Evolutionary conservation across 2,888 invertebrate species (phyloP).

Genomic region (Nemoura dubitans): DNA sequence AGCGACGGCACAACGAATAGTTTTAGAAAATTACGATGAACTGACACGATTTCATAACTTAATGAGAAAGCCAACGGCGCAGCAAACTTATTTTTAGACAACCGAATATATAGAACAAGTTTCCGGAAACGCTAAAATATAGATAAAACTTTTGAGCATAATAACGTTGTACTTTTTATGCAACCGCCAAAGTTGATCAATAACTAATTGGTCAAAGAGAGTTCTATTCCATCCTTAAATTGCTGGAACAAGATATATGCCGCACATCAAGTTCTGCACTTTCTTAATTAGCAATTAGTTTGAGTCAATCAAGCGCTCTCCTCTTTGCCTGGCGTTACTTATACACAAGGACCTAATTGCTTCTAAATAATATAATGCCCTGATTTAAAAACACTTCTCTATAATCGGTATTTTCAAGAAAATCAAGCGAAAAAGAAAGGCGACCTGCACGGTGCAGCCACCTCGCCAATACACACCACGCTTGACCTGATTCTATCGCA

Average conservation of each 20-base stretch:
- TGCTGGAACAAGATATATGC: not conserved
- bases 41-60: conserved; percentile 12
- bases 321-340: not conserved
- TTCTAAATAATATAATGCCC: not conserved
- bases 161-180: not conserved
- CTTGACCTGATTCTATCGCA: conserved; percentile 31
- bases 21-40: conserved; percentile 4
- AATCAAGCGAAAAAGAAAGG: not conserved
- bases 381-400: not conserved
- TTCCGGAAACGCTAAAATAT: conserved; percentile 7
- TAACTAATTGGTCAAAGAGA: conserved; percentile 2
- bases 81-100: conserved; percentile 5
- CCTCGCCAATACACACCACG: not conserved
- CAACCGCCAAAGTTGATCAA: not conserved
- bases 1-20: not conserved
- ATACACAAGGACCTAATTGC: not conserved
- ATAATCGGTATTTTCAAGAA: not conserved
- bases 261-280: not conserved
- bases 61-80: not conserved
- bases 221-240: not conserved
- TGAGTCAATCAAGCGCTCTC: not conserved
- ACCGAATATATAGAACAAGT: not conserved
- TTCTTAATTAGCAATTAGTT: not conserved
- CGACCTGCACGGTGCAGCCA: not conserved
- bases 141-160: not conserved